Evolutionary conservation across 1,140 invertebrate species (phyloP).

Genomic region (Spodoptera frugiperda): DNA sequence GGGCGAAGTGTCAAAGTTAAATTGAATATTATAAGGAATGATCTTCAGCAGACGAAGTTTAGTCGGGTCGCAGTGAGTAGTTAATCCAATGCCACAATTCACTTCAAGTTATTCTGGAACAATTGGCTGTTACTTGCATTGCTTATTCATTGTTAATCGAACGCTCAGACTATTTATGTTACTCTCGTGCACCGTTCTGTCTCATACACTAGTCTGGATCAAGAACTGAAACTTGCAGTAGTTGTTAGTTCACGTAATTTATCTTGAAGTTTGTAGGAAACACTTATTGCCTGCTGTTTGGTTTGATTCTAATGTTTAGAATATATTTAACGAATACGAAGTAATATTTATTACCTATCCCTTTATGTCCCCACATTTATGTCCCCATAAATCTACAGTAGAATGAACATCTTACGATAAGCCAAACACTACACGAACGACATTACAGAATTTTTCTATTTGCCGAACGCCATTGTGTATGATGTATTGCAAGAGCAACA

Average conservation of each 20-base stretch:
- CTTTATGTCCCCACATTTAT: no score
- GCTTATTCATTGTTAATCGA: slow-evolving; percentile 70
- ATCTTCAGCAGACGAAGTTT: slow-evolving; percentile 76
- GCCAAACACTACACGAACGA: no score
- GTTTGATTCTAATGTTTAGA: background rate
- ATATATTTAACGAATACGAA: no score
- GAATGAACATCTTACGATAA: no score
- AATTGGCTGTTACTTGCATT: slow-evolving; percentile 74
- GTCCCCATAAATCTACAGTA: no score
- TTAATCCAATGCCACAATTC: slow-evolving; percentile 84
- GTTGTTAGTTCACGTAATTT: background rate
- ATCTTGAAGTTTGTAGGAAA: slow-evolving; percentile 19
- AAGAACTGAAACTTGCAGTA: slow-evolving; percentile 9
- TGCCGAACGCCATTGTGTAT: background rate
- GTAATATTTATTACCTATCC: no score
- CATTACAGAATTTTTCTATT: background rate
- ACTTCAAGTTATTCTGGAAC: slow-evolving; percentile 77
- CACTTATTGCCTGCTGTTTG: background rate
- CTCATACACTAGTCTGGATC: background rate
- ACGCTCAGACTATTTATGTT: slow-evolving; percentile 35
- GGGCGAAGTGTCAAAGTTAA: slow-evolving; percentile 85
- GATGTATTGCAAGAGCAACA: slow-evolving; percentile 3
- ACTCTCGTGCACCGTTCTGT: slow-evolving; percentile 1
- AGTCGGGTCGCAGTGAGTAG: slow-evolving; percentile 73
- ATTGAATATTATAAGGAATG: slow-evolving; percentile 85